Evolutionary conservation across 2,888 invertebrate genomes (phyloP).

Genomic region (Macrostomum cliftonense): DNA sequence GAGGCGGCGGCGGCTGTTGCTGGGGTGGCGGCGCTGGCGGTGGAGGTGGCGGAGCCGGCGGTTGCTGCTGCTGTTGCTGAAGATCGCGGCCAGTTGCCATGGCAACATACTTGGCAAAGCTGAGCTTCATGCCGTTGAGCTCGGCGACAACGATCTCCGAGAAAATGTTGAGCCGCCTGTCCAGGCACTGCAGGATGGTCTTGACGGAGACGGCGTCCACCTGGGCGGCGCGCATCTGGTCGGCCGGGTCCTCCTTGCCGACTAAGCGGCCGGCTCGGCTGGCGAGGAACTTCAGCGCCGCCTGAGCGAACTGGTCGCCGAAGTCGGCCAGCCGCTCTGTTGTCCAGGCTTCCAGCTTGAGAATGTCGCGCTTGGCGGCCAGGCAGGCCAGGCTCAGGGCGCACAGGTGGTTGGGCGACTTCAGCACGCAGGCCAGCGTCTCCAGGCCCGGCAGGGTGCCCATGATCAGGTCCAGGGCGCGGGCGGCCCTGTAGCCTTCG

Average conservation of each 20-base stretch:
- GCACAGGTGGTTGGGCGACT: conserved; percentile 58
- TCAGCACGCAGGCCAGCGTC: conserved; percentile 70
- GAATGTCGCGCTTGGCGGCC: conserved; percentile 81
- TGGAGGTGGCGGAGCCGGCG: no score
- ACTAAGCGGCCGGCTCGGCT: neutral
- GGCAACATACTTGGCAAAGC: conserved; percentile 15
- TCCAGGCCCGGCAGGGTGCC: conserved; percentile 37
- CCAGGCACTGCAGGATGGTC: no score
- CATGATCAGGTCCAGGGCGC: no score
- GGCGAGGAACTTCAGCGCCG: conserved; percentile 1
- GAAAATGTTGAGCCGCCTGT: neutral
- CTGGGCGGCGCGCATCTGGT: no score
- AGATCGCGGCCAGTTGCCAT: conserved; percentile 12
- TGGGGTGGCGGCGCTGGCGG: no score
- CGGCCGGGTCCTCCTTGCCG: neutral
- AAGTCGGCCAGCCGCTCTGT: conserved; percentile 59
- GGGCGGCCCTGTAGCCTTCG: no score
- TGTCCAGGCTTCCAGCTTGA: conserved; percentile 94
- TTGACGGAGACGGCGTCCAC: no score
- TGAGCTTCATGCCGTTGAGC: conserved; percentile 29
- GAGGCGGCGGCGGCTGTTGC: no score
- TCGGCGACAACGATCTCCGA: conserved; percentile 18
- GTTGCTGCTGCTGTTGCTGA: no score
- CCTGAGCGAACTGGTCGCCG: neutral
- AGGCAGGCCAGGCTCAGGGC: conserved; percentile 91